A percentile compares a stretch with the other conserved stretches of the same genome.
These are phyloP conservation scores for Lochmaea capreae DNA, from an alignment of 2,888 invertebrate genomes.

Conservation along the genomic window DNA sequence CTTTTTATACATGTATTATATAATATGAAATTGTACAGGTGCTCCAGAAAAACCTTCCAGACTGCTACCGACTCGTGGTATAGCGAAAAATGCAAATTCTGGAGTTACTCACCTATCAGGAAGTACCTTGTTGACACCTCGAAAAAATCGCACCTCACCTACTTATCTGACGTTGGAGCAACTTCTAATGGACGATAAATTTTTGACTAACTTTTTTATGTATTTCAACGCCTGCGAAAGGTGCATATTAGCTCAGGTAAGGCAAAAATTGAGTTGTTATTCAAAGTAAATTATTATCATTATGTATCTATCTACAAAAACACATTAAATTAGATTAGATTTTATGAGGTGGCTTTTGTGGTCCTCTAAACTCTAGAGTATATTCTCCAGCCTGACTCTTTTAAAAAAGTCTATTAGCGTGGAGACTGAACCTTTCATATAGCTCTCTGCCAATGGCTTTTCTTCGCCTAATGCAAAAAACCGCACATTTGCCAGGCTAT, in stretches of 20 bases:
- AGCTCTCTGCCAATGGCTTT: too few relatives aligned
- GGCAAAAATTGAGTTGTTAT: neutral
- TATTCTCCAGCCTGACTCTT: too few relatives aligned
- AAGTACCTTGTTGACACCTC: slow-evolving; percentile 54
- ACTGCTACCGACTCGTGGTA: slow-evolving; percentile 57
- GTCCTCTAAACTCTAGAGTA: too few relatives aligned
- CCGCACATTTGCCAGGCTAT: too few relatives aligned
- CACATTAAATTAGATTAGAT: too few relatives aligned
- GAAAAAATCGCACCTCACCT: slow-evolving; percentile 65
- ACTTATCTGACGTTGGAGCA: slow-evolving; percentile 77
- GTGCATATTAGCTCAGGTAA: slow-evolving; percentile 81
- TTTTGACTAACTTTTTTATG: slow-evolving; percentile 85
- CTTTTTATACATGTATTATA: too few relatives aligned
- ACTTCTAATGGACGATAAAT: slow-evolving; percentile 85
- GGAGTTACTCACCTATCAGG: slow-evolving; percentile 18
- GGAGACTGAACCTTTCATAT: too few relatives aligned
- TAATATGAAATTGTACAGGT: slow-evolving; percentile 22
- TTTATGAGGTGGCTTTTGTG: too few relatives aligned
- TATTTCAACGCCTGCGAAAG: slow-evolving; percentile 81
- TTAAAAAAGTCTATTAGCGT: too few relatives aligned
- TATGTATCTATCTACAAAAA: too few relatives aligned
- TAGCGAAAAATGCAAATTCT: slow-evolving; percentile 39
- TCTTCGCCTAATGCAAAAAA: too few relatives aligned
- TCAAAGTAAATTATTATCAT: too few relatives aligned
- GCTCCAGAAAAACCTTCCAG: slow-evolving; percentile 68